These are phyloP conservation scores for Parelbella ahira DNA, from an alignment of 2,888 invertebrate species.

Conservation along the genomic window DNA sequence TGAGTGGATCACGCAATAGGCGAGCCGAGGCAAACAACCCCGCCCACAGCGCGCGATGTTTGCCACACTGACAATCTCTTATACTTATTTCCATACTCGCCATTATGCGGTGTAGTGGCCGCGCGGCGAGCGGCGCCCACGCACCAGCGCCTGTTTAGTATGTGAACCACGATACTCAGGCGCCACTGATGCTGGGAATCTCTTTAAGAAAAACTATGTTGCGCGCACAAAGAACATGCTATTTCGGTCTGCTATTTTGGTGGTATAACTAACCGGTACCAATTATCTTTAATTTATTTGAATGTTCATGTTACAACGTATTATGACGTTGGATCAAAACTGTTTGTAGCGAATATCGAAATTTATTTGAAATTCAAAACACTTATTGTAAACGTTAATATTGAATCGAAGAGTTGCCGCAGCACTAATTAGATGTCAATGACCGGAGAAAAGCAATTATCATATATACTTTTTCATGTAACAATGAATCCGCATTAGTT, in stretches of 20 bases:
- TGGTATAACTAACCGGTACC: no score
- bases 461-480: constrained; percentile 6
- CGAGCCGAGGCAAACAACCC: constrained; percentile 68
- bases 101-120: constrained; percentile 32
- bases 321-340: constrained; percentile 35
- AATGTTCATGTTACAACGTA: background rate
- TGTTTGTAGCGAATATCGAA: constrained; percentile 36
- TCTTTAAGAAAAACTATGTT: constrained; percentile 25
- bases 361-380: constrained; percentile 44
- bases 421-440: constrained; percentile 57
- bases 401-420: constrained; percentile 42
- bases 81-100: constrained; percentile 48
- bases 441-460: constrained; percentile 42
- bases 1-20: constrained; percentile 69
- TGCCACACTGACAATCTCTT: constrained; percentile 42
- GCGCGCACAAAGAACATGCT: constrained; percentile 8
- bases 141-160: constrained; percentile 28
- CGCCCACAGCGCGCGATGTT: constrained; percentile 49
- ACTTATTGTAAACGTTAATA: constrained; percentile 40
- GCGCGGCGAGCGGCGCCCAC: constrained; percentile 32
- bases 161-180: constrained; percentile 35
- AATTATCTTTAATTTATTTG: no score
- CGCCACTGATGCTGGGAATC: constrained; percentile 31
- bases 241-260: background rate
- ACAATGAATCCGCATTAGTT: background rate